These are phyloP conservation scores for Conus betulinus DNA, from an alignment of 1,140 invertebrate genomes.

Conservation along the genomic window DNA sequence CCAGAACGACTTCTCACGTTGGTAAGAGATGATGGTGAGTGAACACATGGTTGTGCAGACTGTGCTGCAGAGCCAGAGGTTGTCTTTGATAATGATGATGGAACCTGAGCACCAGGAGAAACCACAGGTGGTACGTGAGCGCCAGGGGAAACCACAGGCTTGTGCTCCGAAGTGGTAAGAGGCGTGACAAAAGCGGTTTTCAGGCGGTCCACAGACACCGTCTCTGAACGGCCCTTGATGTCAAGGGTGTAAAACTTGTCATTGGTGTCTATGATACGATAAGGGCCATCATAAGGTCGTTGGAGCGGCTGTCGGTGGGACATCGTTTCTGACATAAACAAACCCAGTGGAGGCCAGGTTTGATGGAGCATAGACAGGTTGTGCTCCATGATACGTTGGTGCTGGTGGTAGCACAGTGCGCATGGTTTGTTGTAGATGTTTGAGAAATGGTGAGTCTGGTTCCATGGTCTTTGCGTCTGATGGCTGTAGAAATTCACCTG, in stretches of 20 bases:
- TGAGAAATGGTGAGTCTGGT: neutral
- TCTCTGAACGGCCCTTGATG: constrained; percentile 25
- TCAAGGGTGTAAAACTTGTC: constrained; percentile 31
- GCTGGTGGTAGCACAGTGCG: neutral
- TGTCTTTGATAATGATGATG: neutral
- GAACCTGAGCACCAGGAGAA: too few relatives aligned
- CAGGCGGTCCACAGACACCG: constrained; percentile 30
- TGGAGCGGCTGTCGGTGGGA: neutral
- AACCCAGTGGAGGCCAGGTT: constrained; percentile 18
- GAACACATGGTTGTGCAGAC: too few relatives aligned
- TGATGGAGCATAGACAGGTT: constrained; percentile 5
- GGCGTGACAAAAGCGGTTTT: constrained; percentile 28
- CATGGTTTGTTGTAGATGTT: constrained; percentile 23
- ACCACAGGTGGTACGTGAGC: neutral
- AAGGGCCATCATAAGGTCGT: constrained; percentile 37
- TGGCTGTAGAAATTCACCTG: constrained; percentile 23
- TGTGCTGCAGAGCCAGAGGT: neutral
- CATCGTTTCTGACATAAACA: constrained; percentile 35
- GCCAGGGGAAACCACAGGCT: neutral
- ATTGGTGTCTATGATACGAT: constrained; percentile 12
- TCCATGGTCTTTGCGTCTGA: neutral
- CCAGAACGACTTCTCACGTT: neutral
- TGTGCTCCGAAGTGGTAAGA: neutral
- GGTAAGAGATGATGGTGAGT: neutral
- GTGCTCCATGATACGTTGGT: neutral